Conservation (phyloP, 2,797 vertebrate species). For the Takifugu ocellatus region DNA sequence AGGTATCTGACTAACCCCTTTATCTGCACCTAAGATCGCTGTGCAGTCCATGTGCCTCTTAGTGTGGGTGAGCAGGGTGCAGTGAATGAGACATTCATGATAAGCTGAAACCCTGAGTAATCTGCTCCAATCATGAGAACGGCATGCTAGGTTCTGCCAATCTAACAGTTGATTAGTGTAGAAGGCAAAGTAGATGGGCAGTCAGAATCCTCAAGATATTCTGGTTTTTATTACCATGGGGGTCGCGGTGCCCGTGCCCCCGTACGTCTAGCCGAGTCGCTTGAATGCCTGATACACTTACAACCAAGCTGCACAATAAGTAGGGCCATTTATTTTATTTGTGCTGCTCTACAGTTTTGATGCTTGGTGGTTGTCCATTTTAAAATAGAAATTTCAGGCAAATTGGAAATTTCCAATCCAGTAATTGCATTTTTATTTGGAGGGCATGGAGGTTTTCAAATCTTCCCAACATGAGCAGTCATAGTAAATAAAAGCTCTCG, state of each 20-base stretch:
- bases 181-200: constrained; percentile 47
- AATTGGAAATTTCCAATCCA: neutral
- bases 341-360: constrained; percentile 9
- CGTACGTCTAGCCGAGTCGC: constrained; percentile 49
- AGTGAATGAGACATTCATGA: constrained; percentile 37
- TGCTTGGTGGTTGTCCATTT: constrained; percentile 1
- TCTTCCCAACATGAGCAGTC: neutral
- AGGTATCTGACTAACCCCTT: constrained; percentile 31
- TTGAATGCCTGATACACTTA: constrained; percentile 61
- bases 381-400: neutral
- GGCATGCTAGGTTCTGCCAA: constrained; percentile 43
- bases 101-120: constrained; percentile 35
- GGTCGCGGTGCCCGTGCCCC: constrained; percentile 55
- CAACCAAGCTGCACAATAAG: constrained; percentile 59
- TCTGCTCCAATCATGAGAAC: constrained; percentile 37
- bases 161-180: constrained; percentile 64
- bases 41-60: neutral
- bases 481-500: constrained; percentile 14
- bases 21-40: constrained; percentile 7
- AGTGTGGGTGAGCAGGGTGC: too few species aligned
- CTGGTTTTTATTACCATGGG: constrained; percentile 61
- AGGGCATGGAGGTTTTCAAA: neutral
- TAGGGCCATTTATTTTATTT: constrained; percentile 31
- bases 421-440: neutral
- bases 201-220: constrained; percentile 65